Conservation (phyloP, 2,797 vertebrate genomes). For the Chiloscyllium punctatum region DNA sequence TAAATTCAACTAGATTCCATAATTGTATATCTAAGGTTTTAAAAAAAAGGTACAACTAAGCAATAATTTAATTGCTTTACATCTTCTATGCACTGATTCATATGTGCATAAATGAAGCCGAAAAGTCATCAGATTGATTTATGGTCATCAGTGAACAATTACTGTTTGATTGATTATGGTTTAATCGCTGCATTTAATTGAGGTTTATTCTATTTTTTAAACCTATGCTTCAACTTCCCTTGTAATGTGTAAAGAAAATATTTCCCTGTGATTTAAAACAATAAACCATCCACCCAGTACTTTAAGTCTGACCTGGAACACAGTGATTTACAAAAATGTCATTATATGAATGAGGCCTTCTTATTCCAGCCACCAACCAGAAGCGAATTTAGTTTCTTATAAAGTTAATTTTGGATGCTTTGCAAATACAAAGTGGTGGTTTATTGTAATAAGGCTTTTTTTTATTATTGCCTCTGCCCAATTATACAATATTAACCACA, state of each 20-base stretch:
- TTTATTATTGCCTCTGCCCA: neutral
- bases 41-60: conserved; percentile 12
- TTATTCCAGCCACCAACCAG: neutral
- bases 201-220: conserved; percentile 19
- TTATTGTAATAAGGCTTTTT: neutral
- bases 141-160: conserved; percentile 26
- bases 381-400: neutral
- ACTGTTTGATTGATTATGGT: conserved; percentile 37
- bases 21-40: neutral
- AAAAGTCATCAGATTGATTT: conserved; percentile 36
- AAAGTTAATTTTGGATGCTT: neutral
- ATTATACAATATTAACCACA: neutral
- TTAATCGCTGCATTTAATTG: conserved; percentile 31
- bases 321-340: neutral
- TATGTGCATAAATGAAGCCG: conserved; percentile 33
- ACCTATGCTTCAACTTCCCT: conserved; percentile 8
- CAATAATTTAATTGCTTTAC: conserved; percentile 33
- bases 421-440: neutral
- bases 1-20: neutral
- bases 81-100: conserved; percentile 13
- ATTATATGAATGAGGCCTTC: neutral
- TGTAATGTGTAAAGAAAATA: neutral
- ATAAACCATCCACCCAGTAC: neutral
- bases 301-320: neutral
- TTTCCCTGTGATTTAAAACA: neutral